Conservation (phyloP, 2,113 vertebrate genomes). For the Bungarus multicinctus region DNA sequence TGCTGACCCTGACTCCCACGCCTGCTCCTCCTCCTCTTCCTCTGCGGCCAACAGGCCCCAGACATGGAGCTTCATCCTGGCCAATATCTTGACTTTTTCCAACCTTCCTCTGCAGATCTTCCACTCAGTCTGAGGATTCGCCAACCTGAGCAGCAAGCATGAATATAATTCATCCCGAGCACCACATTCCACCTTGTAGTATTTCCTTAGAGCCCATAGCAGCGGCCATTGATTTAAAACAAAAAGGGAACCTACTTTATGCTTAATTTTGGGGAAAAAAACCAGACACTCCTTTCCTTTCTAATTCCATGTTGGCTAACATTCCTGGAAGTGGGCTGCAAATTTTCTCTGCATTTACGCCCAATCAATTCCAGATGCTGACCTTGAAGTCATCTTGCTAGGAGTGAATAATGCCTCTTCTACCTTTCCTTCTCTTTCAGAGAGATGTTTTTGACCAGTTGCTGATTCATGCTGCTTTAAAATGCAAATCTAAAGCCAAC, state of each 20-base stretch:
- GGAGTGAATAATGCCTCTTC: not conserved
- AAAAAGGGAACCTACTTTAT: not conserved
- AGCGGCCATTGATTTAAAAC: not conserved
- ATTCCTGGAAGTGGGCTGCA: not conserved
- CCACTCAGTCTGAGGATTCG: not conserved
- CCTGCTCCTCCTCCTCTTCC: too few species aligned
- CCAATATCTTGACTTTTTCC: not conserved
- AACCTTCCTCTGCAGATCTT: not conserved
- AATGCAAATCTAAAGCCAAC: slow-evolving; percentile 75
- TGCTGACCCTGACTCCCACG: too few species aligned
- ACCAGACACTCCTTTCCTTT: not conserved
- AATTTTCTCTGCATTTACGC: too few species aligned
- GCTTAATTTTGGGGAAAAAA: not conserved
- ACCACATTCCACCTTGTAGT: not conserved
- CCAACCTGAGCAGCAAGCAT: not conserved
- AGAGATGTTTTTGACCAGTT: slow-evolving; percentile 91
- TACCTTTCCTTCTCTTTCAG: slow-evolving; percentile 65
- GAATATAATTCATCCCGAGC: not conserved
- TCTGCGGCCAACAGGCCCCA: too few species aligned
- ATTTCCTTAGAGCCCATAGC: not conserved
- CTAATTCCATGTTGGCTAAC: not conserved
- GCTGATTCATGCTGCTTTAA: slow-evolving; percentile 85
- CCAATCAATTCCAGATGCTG: not conserved
- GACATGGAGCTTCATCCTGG: not conserved
- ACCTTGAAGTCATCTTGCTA: not conserved